Base-by-base conservation (phyloP, 2,797 vertebrate genomes). In the Echiichthys vipera region DNA sequence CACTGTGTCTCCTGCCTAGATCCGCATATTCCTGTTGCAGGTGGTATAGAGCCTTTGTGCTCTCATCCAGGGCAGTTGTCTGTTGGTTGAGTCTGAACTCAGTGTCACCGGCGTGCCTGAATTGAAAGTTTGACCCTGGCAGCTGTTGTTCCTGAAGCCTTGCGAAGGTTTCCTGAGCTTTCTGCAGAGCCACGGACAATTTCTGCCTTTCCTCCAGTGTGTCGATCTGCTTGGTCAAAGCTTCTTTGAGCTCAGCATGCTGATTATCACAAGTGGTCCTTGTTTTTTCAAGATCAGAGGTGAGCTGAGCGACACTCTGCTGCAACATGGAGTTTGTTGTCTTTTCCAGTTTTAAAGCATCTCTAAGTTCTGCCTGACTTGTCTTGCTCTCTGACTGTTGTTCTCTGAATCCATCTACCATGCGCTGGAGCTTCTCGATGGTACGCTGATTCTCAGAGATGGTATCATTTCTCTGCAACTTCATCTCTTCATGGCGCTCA, bases 241-340 rank as follows among this genome's bases (percentile, higher is more conserved):
- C 5, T 11, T 63, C 11, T 1, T 18, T 22, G 10, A 63, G 20
- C 8, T 69, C 18, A 0, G 2, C 4, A 0, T 1, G 2, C 2
- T 24, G 7, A 7, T 24, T 43, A 1, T 20, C 7, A 27, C n/a
- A 17, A 0, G 0, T 42, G 17, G 13, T 5, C 8, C 13, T 27
- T 62, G 12, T 20, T 20, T 34, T 24, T 15, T 40, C 1, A 7
- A 55, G 30, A 30, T 18, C 24, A 27, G 14, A 15, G 1, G 24
- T 0, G 1, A 8, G 15, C 10, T 46, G 10, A 29, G 53, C 3
- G 1, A 13, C 7, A 39, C 0, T 61, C 14, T 42, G 27, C 29
- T 53, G 37, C 20, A 61, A 22, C 24, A 45, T 5, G 0, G 12
- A n/a, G 24, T 17, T 59, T 32, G 0, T 37, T 2, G 5, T n/a